Evolutionary conservation across 1,140 invertebrate genomes (phyloP), one percentile per base, ranked within the genome.

Genomic region (Cyclargus thomasi): DNA sequence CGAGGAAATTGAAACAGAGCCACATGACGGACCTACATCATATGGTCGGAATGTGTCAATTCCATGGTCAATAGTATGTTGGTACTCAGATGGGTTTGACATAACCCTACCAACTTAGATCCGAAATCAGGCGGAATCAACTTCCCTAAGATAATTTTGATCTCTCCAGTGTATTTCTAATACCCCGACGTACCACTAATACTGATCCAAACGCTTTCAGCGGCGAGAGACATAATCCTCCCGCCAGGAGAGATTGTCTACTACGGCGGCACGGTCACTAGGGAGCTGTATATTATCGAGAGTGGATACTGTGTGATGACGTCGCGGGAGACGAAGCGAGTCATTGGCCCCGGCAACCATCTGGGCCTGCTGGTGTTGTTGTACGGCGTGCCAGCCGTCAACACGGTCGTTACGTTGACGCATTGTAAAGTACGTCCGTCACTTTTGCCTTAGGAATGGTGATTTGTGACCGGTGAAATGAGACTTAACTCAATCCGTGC

Each of bases 191-290:
- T n/a, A n/a, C n/a, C n/a, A n/a, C n/a, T n/a, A n/a, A n/a, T n/a
- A n/a, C n/a, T n/a, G 8, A 10, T 14, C 11, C 11, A 47, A 14
- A 14, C 8, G 8, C 14, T 63, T 74, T 53, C 59, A 83, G 84
- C 76, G 29, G 86, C 88, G 20, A 78, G 74, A 69, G 87, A 88
- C 64, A 83, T 90, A 64, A 86, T 91, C 20, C 75, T 91, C 10
- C 88, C 88, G 64, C 90, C 90, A 0, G 83, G 85, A 5, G 90
- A 91, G 78, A 88, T 89, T 64, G 82, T 91, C 35, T 90, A 85
- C 71, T 88, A 88, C 65, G 82, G 81, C 1, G 90, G 88, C 17
- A 88, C 88, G 29, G 72, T 87, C 21, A 82, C 83, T 6, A 78
- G 90, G 67, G 85, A 89, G 23, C 70, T 91, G 39, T 90, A 90